Base-by-base conservation (phyloP, 2,113 vertebrate species). In the Calidris pygmaea region DNA sequence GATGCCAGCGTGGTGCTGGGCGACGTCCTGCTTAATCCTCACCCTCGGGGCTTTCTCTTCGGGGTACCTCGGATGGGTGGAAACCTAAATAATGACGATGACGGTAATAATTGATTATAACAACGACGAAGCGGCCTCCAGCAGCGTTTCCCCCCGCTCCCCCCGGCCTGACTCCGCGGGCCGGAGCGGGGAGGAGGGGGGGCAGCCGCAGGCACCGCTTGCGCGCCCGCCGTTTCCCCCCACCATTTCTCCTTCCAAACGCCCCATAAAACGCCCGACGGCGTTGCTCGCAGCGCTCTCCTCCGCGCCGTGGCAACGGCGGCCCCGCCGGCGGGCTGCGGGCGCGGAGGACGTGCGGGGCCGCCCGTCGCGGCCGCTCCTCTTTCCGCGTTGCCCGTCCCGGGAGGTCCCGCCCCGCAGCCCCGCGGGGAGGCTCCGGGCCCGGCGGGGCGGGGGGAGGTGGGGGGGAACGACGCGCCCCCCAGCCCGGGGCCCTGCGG, bases 301-400 rank as follows among this genome's bases (percentile, higher is more conserved):
- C 68, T 19, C 65, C 71, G 87, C 56, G 65, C 87, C 87, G n/a
- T 14, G 75, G 80, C 60, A 59, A 78, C 87, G 37, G 59, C 83
- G 73, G 89, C 85, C 89, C 84, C 35, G 86, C 50, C 55, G 34
- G 45, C 41, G 87, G 41, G 32, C 47, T 10, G 85, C 72, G 80
- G 59, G 58, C 34, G 58, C n/a, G n/a, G 59, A 74, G 59, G 78
- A 96, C 97, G 97, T 97, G 97, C 97, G 56, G 23, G 32, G 4
- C 13, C 62, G 85, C 93, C 82, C 45, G 68, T 92, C 37, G 59
- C 70, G 47, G 68, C 95, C 86, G 88, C 95, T 84, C 22, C 90
- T 53, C 6, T 66, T 78, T 87, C 94, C 91, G 80, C 26, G 32
- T 60, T 10, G 85, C 81, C 76, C 80, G 79, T 68, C 55, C 79